Evolutionary conservation across 2,113 vertebrate genomes (phyloP).

Genomic region (Caracal caracal): DNA sequence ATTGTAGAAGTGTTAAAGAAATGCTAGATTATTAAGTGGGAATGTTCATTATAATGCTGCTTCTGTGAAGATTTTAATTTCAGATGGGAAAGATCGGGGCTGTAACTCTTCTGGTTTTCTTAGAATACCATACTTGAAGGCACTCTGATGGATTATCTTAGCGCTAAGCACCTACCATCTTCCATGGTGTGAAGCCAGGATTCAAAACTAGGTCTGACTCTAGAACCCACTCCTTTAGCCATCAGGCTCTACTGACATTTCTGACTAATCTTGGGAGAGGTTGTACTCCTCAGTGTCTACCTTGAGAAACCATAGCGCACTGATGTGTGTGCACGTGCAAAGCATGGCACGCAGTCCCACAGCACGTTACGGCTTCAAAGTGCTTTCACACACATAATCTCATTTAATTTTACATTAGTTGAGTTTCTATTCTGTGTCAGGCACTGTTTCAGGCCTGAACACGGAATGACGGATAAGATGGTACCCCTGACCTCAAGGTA

Average conservation of each 20-base stretch:
- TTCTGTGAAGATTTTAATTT: constrained; percentile 63
- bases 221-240: not conserved
- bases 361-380: not conserved
- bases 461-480: not conserved
- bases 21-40: constrained; percentile 44
- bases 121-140: constrained; percentile 30
- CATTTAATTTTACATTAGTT: constrained; percentile 17
- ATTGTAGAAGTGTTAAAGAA: constrained; percentile 34
- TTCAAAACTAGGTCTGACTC: not conserved
- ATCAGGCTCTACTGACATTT: not conserved
- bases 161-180: not conserved
- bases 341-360: not conserved
- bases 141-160: not conserved
- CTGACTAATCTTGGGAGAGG: not conserved
- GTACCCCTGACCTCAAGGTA: not conserved
- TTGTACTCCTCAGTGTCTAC: not conserved
- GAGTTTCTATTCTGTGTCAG: not conserved
- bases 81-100: constrained; percentile 30
- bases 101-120: constrained; percentile 57
- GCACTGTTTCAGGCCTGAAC: not conserved
- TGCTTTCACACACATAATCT: not conserved
- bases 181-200: not conserved
- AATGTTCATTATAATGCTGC: constrained; percentile 39
- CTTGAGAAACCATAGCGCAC: not conserved
- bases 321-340: not conserved